Evolutionary conservation across 2,888 invertebrate genomes (phyloP).

Genomic region (Sarcophaga variegata): DNA sequence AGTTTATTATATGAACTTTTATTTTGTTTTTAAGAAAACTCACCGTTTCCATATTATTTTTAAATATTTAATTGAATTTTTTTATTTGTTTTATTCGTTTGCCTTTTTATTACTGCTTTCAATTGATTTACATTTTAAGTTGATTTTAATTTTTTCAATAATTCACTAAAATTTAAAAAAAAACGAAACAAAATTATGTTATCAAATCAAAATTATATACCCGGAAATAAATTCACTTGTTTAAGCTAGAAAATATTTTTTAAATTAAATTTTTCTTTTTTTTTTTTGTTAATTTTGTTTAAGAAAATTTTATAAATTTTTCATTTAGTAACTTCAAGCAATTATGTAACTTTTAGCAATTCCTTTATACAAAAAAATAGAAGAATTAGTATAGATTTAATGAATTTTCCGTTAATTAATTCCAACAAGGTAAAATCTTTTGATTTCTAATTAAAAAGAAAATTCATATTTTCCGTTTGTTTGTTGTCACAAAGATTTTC

Average conservation of each 20-base stretch:
- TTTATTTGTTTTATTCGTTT: constrained; percentile 19
- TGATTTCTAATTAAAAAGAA: constrained; percentile 24
- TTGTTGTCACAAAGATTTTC: neutral
- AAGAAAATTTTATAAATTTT: neutral
- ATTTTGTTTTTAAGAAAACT: constrained; percentile 36
- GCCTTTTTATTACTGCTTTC: neutral
- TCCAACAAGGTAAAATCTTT: constrained; percentile 50
- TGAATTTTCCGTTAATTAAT: constrained; percentile 44
- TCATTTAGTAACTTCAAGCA: neutral
- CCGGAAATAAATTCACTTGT: constrained; percentile 1
- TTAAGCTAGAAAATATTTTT: constrained; percentile 10
- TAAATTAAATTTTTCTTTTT: neutral
- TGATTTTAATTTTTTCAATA: constrained; percentile 45
- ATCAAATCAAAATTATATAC: neutral
- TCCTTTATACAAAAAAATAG: neutral
- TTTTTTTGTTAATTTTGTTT: constrained; percentile 31
- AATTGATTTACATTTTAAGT: constrained; percentile 4
- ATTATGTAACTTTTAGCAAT: constrained; percentile 63
- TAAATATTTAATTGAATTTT: constrained; percentile 34
- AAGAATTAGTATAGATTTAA: constrained; percentile 22
- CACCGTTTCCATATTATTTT: constrained; percentile 66
- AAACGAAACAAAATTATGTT: constrained; percentile 11
- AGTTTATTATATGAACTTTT: neutral
- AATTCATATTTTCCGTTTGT: constrained; percentile 39
- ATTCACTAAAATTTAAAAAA: constrained; percentile 56